Conservation (phyloP, 2,113 vertebrate genomes). For the Apaloderma vittatum region DNA sequence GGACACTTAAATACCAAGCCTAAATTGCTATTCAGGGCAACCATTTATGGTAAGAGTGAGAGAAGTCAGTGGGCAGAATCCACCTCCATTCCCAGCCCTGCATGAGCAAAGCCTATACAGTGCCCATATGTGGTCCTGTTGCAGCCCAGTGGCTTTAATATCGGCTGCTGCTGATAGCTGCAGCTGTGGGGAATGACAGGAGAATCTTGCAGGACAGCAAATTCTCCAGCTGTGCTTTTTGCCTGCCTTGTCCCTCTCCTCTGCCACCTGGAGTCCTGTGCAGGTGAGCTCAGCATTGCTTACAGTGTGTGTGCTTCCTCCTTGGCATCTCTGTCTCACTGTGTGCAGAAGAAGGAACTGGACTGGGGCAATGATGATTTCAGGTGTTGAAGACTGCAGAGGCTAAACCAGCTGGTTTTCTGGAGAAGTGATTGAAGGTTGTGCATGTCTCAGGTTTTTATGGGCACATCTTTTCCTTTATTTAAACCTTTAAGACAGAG, state of each 20-base stretch:
- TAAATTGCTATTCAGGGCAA: neutral
- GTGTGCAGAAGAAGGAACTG: neutral
- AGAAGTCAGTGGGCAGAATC: neutral
- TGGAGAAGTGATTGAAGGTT: neutral
- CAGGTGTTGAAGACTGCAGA: neutral
- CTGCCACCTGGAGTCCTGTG: neutral
- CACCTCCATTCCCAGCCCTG: neutral
- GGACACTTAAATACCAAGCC: neutral
- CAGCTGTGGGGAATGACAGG: neutral
- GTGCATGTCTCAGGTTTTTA: neutral
- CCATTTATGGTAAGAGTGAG: neutral
- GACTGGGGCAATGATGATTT: neutral
- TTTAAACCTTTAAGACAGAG: neutral
- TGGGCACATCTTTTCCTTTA: neutral
- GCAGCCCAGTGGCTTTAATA: neutral
- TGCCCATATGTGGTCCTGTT: neutral
- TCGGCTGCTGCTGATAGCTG: neutral
- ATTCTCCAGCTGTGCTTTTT: neutral
- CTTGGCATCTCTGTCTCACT: neutral
- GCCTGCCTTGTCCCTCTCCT: neutral
- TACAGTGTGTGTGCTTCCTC: accelerated
- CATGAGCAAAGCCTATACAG: neutral
- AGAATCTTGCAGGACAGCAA: neutral
- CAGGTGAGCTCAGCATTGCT: neutral
- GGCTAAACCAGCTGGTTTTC: neutral